These are phyloP conservation scores for Temnopleurus reevesii DNA, from an alignment of 53 echinoderm and acorn worm species.

Conservation along the genomic window DNA sequence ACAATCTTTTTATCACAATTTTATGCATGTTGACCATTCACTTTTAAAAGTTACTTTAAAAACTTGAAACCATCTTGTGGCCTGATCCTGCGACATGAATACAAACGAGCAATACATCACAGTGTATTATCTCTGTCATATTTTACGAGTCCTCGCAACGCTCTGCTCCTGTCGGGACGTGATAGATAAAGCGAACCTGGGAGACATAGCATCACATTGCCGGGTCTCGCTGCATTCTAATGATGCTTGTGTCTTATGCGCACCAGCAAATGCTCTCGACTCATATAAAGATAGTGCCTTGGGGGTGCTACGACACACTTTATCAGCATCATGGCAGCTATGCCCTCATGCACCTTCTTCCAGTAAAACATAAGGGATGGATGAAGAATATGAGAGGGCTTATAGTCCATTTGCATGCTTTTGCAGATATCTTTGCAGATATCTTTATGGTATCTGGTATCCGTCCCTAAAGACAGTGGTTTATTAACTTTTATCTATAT, in stretches of 20 bases:
- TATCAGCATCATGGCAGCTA: background rate
- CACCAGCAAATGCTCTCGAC: background rate
- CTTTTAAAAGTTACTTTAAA: no score
- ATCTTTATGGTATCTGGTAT: no score
- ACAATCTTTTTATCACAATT: no score
- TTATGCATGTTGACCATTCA: no score
- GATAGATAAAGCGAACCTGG: background rate
- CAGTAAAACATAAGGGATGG: no score
- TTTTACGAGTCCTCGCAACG: background rate
- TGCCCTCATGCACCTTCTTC: no score
- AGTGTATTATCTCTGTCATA: background rate
- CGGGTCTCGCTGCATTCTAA: background rate
- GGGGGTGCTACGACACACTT: slow-evolving; percentile 4
- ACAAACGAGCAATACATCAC: background rate
- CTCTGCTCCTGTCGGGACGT: background rate
- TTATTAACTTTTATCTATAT: no score
- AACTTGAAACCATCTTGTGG: no score
- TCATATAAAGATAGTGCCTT: background rate
- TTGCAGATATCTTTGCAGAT: no score
- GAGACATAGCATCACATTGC: background rate
- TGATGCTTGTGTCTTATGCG: background rate
- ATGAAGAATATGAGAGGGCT: no score
- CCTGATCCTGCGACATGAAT: background rate
- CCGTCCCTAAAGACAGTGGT: no score
- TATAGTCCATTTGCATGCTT: no score